Conservation (phyloP, 2,888 invertebrate genomes). For the Lepidonotus clava region DNA sequence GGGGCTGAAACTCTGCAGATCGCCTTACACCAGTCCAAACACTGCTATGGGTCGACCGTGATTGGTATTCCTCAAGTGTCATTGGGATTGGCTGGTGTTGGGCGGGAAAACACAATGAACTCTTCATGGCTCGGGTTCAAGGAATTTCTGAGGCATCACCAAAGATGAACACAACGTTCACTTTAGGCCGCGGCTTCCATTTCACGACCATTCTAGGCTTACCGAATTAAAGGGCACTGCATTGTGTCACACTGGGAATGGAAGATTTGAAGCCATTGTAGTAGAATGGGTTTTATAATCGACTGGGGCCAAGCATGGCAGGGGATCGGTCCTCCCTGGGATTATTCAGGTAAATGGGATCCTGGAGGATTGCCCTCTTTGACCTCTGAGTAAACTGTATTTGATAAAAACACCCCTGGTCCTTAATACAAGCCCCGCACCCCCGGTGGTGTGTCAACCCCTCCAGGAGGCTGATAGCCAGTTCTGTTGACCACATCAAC, state of each 20-base stretch:
- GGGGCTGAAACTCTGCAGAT: not conserved
- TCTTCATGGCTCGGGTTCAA: not conserved
- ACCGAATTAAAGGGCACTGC: conserved; percentile 19
- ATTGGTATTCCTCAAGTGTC: conserved; percentile 44
- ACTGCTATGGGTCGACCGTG: not conserved
- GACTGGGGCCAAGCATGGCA: not conserved
- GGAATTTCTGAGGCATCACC: not conserved
- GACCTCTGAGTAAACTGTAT: not conserved
- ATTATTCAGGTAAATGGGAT: not conserved
- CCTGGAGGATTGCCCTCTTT: conserved; percentile 32
- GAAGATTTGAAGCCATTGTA: conserved; percentile 19
- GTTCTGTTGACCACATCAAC: conserved; percentile 14
- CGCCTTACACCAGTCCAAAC: conserved; percentile 13
- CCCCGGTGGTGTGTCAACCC: not conserved
- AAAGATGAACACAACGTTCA: not conserved
- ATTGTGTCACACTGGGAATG: not conserved
- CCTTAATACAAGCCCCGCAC: not conserved
- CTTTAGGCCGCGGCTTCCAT: too few relatives aligned
- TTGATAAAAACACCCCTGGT: not conserved
- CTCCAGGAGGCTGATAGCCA: not conserved
- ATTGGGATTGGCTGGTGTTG: conserved; percentile 17
- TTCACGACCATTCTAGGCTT: conserved; percentile 27
- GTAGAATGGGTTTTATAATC: not conserved
- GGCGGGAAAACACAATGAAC: conserved; percentile 18
- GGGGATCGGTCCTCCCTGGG: not conserved